Conservation (phyloP, 2,888 invertebrate species). For the Neocrepidodera transversa region DNA sequence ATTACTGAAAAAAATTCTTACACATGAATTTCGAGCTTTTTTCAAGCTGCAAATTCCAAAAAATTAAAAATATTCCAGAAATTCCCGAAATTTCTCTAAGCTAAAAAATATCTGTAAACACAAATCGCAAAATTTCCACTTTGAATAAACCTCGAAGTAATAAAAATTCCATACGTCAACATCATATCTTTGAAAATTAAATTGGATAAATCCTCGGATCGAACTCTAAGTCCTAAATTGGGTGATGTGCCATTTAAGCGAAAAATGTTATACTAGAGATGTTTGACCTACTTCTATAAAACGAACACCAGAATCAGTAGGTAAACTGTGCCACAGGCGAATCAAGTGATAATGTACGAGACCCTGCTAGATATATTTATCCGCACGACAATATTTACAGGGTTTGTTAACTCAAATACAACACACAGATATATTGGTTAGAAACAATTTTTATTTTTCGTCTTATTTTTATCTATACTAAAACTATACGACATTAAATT, state of each 20-base stretch:
- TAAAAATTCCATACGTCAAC: conserved; percentile 23
- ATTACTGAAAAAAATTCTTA: too few species aligned
- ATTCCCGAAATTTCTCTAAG: too few species aligned
- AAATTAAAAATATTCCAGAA: background rate
- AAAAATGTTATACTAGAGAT: conserved; percentile 16
- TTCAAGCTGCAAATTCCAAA: too few species aligned
- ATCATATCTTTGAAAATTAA: conserved; percentile 23
- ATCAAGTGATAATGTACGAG: conserved; percentile 6
- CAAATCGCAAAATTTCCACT: background rate
- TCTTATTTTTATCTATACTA: too few species aligned
- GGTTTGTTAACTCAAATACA: background rate
- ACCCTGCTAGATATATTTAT: background rate
- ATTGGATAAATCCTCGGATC: conserved; percentile 12
- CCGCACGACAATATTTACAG: background rate
- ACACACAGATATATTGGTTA: too few species aligned
- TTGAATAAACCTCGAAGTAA: conserved; percentile 16
- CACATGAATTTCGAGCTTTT: too few species aligned
- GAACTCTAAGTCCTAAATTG: conserved; percentile 13
- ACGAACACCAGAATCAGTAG: conserved; percentile 9
- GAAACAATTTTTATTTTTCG: too few species aligned
- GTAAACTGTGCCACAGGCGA: conserved; percentile 16
- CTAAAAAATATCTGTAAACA: too few species aligned
- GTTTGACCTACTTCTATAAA: conserved; percentile 13
- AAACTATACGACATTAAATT: too few species aligned
- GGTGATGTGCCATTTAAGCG: conserved; percentile 15